Percentiles rank a stretch among this genome's conserved stretches.
Conservation (phyloP, 2,797 vertebrate species). For the Anguilla anguilla region DNA sequence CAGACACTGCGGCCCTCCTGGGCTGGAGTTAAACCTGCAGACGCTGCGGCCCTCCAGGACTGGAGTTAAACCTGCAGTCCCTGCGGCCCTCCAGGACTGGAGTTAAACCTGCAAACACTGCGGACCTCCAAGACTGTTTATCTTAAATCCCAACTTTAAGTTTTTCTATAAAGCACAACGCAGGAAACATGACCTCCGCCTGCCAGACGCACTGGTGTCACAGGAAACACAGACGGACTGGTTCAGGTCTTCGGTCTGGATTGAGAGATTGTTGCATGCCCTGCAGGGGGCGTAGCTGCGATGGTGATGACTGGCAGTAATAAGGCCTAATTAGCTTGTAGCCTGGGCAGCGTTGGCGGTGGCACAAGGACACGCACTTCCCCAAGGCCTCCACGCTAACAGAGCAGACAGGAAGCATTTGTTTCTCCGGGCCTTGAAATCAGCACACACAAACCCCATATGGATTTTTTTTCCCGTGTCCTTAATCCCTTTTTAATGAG, state of each 20-base stretch:
- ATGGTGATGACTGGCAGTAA: conserved; percentile 16
- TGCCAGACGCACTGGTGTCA: too few relatives aligned
- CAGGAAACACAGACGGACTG: too few relatives aligned
- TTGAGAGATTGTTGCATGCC: background rate
- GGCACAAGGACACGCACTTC: conserved; percentile 14
- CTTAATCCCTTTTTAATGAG: conserved; percentile 31
- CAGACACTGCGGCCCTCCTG: too few relatives aligned
- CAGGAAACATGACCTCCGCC: too few relatives aligned
- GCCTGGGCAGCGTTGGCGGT: background rate
- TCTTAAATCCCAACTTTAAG: background rate
- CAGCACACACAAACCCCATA: background rate
- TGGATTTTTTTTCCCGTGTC: background rate
- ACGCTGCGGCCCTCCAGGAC: too few relatives aligned
- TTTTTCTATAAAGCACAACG: background rate
- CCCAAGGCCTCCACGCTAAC: conserved; percentile 8
- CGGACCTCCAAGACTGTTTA: too few relatives aligned
- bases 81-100: too few relatives aligned
- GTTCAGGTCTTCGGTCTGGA: too few relatives aligned
- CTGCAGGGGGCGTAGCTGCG: background rate
- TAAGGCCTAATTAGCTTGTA: conserved; percentile 28
- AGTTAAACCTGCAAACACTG: too few relatives aligned
- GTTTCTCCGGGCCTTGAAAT: conserved; percentile 18
- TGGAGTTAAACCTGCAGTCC: too few relatives aligned
- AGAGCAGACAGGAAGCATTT: background rate
- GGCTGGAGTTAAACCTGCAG: too few relatives aligned